Evolutionary conservation across 2,797 vertebrate species (phyloP).

Genomic region (Bradypodion ventrale): DNA sequence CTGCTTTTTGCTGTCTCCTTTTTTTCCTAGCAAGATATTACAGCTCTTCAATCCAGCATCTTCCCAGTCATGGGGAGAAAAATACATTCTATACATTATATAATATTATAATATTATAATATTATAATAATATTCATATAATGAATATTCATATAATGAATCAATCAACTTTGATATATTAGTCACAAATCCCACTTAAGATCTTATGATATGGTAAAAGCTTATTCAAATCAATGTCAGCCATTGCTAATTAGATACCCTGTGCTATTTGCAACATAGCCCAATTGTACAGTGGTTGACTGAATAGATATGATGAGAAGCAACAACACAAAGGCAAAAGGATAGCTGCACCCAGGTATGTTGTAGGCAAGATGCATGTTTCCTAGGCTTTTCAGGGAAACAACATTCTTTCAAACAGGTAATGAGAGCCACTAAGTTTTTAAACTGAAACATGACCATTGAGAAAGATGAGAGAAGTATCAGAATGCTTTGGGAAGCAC

Average conservation of each 20-base stretch:
- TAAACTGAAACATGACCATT: background rate
- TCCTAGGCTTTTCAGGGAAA: background rate
- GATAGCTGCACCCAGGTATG: too few relatives aligned
- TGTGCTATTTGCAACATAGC: background rate
- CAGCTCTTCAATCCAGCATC: background rate
- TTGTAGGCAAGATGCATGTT: too few relatives aligned
- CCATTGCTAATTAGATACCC: slow-evolving; percentile 6
- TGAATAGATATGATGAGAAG: too few relatives aligned
- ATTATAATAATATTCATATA: too few relatives aligned
- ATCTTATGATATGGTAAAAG: background rate
- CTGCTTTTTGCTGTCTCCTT: background rate
- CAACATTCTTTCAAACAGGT: background rate
- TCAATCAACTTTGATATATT: slow-evolving; percentile 32
- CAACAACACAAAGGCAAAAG: too few relatives aligned
- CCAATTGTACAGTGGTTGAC: background rate
- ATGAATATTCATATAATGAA: slow-evolving; percentile 6
- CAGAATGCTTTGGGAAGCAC: too few relatives aligned
- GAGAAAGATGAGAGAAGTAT: background rate
- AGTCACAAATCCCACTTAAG: background rate
- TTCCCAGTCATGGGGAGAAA: background rate
- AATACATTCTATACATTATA: background rate
- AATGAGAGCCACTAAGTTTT: background rate
- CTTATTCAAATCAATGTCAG: slow-evolving; percentile 3
- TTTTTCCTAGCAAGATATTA: background rate
- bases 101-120: too few relatives aligned